Base-by-base conservation (phyloP, 2,888 invertebrate species). In the Sisyra terminalis region DNA sequence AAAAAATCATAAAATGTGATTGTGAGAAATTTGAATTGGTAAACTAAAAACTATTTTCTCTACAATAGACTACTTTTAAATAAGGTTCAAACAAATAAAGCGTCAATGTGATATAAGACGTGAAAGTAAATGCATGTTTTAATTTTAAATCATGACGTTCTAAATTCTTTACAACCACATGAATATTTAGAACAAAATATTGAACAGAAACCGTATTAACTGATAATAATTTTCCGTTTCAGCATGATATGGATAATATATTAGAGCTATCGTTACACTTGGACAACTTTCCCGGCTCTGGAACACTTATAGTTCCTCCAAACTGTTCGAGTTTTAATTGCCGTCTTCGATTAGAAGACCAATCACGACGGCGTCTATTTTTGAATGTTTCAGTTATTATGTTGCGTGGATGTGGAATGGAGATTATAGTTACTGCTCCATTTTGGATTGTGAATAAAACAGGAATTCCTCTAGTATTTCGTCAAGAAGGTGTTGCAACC, bases 371-470 rank as follows among this genome's bases (percentile, higher is more conserved):
- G 38, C 70, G 82, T 44, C 66, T 94, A 9, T 76, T 82, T 51
- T 68, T 96, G 15, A 72, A 77, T 44, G 81, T 84, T 1, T 67
- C 75, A 24, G 76, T 80, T 38, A 60, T 65, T 24, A 64, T 68
- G 1, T 63, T 68, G 31, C 69, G 67, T 52, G 78, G 77, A 11
- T 71, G 67, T n/a, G 74, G 73, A 6, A 61, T 78, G 45, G 69
- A 69, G 74, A 70, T 89, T 51, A 75, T 75, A 14, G 70, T 94
- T 17, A 81, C 79, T 39, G 84, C 87, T 2, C 84, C 88, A 2
- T 93, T 83, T 65, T 97, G 96, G 96, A 75, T 98, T 50, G 78
- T 97, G 45, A 97, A 98, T 67, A 86, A 87, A 61, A 86, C 93
- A 5, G 96, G 96, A 0, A 66, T 98, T 46, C 96, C 97, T n/a